Percentiles rank a stretch among this genome's conserved stretches.
These are phyloP conservation scores for Balaenoptera acutorostrata DNA, from an alignment of 2,113 vertebrate genomes.

Conservation along the genomic window DNA sequence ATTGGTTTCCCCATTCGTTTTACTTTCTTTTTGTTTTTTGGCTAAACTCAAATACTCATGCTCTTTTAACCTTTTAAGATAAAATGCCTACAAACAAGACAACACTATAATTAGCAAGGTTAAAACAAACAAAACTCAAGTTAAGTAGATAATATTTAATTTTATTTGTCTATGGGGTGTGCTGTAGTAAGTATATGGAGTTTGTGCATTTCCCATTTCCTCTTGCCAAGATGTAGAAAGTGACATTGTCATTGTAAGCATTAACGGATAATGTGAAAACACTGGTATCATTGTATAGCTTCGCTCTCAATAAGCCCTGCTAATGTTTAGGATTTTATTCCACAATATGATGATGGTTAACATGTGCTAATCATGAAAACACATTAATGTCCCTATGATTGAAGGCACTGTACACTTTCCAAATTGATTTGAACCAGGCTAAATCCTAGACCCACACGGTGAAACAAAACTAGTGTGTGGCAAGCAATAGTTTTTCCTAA, in stretches of 20 bases:
- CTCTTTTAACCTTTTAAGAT: slow-evolving; percentile 10
- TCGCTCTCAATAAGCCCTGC: background rate
- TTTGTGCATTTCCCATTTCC: background rate
- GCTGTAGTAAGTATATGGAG: background rate
- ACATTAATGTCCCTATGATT: background rate
- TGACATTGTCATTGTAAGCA: background rate
- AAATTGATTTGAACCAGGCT: background rate
- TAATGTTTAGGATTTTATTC: slow-evolving; percentile 13
- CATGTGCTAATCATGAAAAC: background rate
- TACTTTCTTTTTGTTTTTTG: background rate
- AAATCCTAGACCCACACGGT: background rate
- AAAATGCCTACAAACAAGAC: background rate
- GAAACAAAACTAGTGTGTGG: slow-evolving; percentile 56
- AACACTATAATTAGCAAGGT: slow-evolving; percentile 1
- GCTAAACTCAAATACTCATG: background rate
- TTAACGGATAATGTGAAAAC: background rate
- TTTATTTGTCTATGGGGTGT: background rate
- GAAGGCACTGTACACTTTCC: background rate
- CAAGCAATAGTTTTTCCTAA: slow-evolving; percentile 49
- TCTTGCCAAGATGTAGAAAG: slow-evolving; percentile 5
- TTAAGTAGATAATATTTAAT: background rate
- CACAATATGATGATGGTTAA: background rate
- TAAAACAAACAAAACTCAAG: background rate
- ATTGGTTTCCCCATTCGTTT: background rate
- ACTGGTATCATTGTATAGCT: background rate